These are phyloP conservation scores for Scaptodrosophila lebanonensis DNA, from an alignment of 1,140 invertebrate species.

Conservation along the genomic window DNA sequence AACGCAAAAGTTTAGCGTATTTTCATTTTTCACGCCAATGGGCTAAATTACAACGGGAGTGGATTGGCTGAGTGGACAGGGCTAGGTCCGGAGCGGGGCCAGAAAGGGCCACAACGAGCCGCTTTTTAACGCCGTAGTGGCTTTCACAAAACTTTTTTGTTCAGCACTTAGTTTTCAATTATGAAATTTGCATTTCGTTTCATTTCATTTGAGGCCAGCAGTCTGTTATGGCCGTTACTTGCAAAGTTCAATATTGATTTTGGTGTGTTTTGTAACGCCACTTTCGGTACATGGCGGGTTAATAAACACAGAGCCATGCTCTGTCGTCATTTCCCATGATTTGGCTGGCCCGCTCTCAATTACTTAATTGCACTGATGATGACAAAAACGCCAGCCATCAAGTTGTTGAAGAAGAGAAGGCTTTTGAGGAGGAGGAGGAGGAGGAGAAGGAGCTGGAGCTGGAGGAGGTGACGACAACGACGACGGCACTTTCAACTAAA, in stretches of 20 bases:
- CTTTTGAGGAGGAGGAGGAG: too few species aligned
- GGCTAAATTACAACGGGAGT: constrained; percentile 50
- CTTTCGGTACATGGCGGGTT: neutral
- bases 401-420: too few species aligned
- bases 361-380: constrained; percentile 51
- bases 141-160: constrained; percentile 54
- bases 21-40: constrained; percentile 66
- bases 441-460: too few species aligned
- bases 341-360: constrained; percentile 45
- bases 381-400: too few species aligned
- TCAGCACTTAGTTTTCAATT: constrained; percentile 70
- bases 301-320: too few species aligned
- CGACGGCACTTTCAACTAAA: constrained; percentile 38
- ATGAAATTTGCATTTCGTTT: constrained; percentile 60
- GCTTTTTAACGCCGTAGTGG: constrained; percentile 30
- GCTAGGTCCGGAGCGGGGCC: neutral
- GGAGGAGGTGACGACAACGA: constrained; percentile 1
- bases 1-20: constrained; percentile 59
- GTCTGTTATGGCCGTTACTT: constrained; percentile 46
- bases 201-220: too few species aligned
- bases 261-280: constrained; percentile 44
- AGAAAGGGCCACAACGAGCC: neutral
- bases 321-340: too few species aligned
- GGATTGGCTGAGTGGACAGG: neutral
- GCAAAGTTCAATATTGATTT: constrained; percentile 65